A percentile compares a stretch with the other conserved stretches of the same genome.
phyloP scores from a whole-genome alignment of 2,113 vertebrate genomes.

The Himantopus leucocephalus region DNA sequence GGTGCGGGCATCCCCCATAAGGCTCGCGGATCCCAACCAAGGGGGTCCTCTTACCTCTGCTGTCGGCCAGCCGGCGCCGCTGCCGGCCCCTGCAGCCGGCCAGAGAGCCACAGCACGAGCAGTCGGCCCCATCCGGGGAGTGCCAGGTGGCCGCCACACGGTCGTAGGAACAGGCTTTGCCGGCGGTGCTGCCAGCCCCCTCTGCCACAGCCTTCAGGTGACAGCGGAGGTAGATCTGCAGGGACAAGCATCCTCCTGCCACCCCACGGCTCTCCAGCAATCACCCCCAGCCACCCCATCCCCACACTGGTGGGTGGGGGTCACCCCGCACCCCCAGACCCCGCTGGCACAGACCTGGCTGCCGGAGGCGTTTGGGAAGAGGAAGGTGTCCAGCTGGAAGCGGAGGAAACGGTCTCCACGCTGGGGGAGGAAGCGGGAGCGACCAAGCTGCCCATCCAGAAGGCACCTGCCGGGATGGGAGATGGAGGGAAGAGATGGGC shows the following conservation, averaged over 20 bases:
- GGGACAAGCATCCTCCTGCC: not conserved
- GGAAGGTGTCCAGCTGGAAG: slow-evolving; percentile 20
- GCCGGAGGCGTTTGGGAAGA: not conserved
- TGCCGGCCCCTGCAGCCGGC: not conserved
- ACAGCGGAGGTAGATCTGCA: slow-evolving; percentile 1
- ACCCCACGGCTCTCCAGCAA: rapidly evolving
- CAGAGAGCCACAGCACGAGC: not conserved
- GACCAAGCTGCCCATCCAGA: not conserved
- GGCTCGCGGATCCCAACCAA: rapidly evolving
- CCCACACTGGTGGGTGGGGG: no score
- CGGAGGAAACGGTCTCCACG: not conserved
- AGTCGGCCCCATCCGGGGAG: not conserved
- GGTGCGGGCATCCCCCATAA: rapidly evolving
- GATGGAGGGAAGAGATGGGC: rapidly evolving
- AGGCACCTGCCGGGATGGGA: not conserved
- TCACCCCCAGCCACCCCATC: no score
- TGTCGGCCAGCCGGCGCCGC: rapidly evolving
- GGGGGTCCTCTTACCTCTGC: not conserved
- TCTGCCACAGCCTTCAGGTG: not conserved
- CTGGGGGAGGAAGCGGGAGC: not conserved
- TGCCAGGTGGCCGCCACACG: rapidly evolving
- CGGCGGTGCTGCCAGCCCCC: not conserved
- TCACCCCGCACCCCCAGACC: rapidly evolving
- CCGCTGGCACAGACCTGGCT: not conserved
- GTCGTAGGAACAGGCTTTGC: not conserved